Evolutionary conservation across 2,888 invertebrate genomes (phyloP).

Genomic region (Xestoiulus laeticollis): DNA sequence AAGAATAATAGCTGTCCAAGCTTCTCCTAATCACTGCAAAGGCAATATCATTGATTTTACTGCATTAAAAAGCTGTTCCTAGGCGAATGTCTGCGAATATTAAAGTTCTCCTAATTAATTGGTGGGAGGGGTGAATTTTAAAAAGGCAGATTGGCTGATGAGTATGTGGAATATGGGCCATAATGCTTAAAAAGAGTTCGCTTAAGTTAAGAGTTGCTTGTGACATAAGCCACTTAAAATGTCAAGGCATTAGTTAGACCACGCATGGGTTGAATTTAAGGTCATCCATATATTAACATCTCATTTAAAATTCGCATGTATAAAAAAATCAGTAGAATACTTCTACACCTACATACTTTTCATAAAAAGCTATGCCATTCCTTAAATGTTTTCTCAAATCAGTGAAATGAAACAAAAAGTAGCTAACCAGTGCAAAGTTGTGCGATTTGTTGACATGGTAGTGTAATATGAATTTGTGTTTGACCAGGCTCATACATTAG

Average conservation of each 20-base stretch:
- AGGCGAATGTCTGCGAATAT: not conserved
- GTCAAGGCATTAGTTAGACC: conserved; percentile 33
- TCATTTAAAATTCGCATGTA: conserved; percentile 8
- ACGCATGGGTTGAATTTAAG: not conserved
- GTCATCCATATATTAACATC: not conserved
- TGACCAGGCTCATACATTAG: not conserved
- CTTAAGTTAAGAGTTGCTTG: not conserved
- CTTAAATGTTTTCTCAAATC: not conserved
- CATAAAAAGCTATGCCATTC: conserved; percentile 25
- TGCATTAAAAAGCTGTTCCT: not conserved
- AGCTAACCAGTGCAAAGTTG: not conserved
- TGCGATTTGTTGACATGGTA: not conserved
- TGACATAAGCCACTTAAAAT: conserved; percentile 1
- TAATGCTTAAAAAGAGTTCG: not conserved
- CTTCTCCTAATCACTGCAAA: not conserved
- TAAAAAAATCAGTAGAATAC: conserved; percentile 29
- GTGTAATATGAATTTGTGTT: not conserved
- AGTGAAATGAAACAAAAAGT: not conserved
- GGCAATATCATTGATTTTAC: not conserved
- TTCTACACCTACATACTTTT: not conserved
- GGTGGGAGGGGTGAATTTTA: not conserved
- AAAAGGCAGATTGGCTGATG: conserved; percentile 31
- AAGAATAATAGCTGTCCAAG: not conserved
- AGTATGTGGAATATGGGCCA: not conserved
- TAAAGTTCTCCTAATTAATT: not conserved